Evolutionary conservation across 2,888 invertebrate species (phyloP), one percentile per base, ranked within the genome.

Genomic region (Pachliopta kotzebuea): DNA sequence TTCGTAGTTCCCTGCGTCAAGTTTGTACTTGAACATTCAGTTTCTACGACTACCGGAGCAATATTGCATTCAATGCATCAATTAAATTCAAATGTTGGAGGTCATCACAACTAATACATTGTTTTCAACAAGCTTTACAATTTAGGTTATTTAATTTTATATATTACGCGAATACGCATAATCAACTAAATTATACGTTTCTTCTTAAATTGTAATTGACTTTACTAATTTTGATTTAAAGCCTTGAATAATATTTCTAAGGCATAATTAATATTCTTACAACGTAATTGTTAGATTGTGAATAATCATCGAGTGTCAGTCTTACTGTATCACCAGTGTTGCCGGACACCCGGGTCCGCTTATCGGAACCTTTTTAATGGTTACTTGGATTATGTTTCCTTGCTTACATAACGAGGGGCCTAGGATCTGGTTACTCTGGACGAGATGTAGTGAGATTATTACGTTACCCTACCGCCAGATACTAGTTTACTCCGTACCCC

Each of bases 181-280:
- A 14, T 14, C 14, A 37, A 37, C 14, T 14, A 37, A 37, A 37
- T 37, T 37, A 11, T 37, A 37, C 37, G 9, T 11, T 37, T 37
- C 14, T 37, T 37, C 14, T 37, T 37, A 37, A 11, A 37, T 37
- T 37, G 37, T 37, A 37, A 37, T 37, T 11, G 37, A 37, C 2
- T 9, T 37, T 14, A 37, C 11, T 37, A 26, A 26, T 26, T 26
- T 26, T 26, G 26, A 26, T 26, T 3, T 26, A 26, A 26, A 4
- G 26, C 26, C 3, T 37, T 14, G 14, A 14, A 14, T 79, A 81
- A 88, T 85, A 85, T 75, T 88, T 88, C 89, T 82, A 79, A 80
- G 77, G 79, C 84, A 85, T 90, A 89, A 90, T 90, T 89, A 79
- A 78, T 77, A 85, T 84, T 85, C 80, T 84, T 85, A 89, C 90